These are phyloP conservation scores for Phalloptychus januarius DNA, from an alignment of 2,797 vertebrate genomes.

Conservation along the genomic window DNA sequence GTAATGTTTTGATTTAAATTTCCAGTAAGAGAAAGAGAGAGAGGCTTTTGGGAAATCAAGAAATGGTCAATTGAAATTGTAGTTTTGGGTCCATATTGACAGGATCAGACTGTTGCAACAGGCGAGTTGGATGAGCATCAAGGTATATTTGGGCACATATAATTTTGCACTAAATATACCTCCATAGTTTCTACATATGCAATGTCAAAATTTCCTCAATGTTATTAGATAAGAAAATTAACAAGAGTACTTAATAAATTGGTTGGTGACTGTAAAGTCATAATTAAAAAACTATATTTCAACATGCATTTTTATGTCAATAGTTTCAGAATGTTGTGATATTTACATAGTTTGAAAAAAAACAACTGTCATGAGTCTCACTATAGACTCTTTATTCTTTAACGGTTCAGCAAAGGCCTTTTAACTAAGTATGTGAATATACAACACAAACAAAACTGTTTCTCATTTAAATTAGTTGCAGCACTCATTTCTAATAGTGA, in stretches of 20 bases:
- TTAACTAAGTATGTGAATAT: background rate
- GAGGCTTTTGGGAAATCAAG: too few species aligned
- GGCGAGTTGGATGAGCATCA: background rate
- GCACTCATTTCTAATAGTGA: background rate
- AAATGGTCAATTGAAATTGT: too few species aligned
- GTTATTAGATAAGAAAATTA: background rate
- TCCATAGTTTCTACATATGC: background rate
- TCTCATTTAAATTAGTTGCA: background rate
- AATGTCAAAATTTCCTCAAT: background rate
- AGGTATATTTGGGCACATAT: too few species aligned
- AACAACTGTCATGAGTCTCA: background rate
- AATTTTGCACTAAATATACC: too few species aligned
- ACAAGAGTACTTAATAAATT: background rate
- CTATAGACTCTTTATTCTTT: background rate
- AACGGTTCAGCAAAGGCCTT: background rate
- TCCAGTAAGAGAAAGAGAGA: too few species aligned
- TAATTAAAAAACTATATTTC: background rate
- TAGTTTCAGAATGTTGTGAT: background rate
- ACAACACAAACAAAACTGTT: background rate
- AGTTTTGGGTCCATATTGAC: background rate
- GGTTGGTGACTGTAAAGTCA: background rate
- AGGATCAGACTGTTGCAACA: background rate
- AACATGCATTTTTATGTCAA: background rate
- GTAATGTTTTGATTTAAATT: too few species aligned
- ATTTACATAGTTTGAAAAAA: background rate